Evolutionary conservation across 1,140 invertebrate species (phyloP).

Genomic region (Bilobella aurantiaca): DNA sequence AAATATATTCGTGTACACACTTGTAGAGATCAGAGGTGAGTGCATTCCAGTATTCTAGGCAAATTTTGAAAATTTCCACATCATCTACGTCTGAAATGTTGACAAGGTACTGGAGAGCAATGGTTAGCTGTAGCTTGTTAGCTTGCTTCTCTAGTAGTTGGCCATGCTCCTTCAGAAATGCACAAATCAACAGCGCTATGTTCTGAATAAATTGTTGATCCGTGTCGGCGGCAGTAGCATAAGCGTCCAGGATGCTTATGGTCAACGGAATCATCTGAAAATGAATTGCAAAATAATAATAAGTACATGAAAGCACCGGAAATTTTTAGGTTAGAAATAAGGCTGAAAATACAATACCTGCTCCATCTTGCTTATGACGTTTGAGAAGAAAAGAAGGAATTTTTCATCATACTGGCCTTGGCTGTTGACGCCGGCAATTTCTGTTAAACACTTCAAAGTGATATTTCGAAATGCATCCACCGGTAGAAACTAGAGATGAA

Average conservation of each 20-base stretch:
- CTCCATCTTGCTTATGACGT: conserved; percentile 83
- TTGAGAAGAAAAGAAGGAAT: conserved; percentile 75
- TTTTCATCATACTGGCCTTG: conserved; percentile 78
- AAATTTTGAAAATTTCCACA: conserved; percentile 99
- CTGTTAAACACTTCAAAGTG: conserved; percentile 94
- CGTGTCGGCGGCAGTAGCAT: conserved; percentile 81
- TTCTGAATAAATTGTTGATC: conserved; percentile 99
- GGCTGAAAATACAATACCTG: conserved; percentile 42
- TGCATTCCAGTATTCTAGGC: conserved; percentile 97
- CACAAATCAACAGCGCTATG: conserved; percentile 91
- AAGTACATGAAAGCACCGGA: too few relatives aligned
- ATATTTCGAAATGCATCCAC: conserved; percentile 97
- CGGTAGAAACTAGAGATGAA: conserved; percentile 69
- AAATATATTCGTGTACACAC: conserved; percentile 13
- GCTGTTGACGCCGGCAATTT: conserved; percentile 83
- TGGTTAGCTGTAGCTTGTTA: conserved; percentile 57
- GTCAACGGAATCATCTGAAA: conserved; percentile 71
- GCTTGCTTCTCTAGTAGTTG: conserved; percentile 70
- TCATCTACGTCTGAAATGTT: conserved; percentile 98
- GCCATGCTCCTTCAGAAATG: conserved; percentile 92
- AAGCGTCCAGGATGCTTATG: conserved; percentile 87
- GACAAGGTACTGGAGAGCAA: conserved; percentile 85
- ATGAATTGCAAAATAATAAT: too few relatives aligned
- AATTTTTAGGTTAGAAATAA: too few relatives aligned
- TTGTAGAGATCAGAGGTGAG: conserved; percentile 84